Evolutionary conservation across 2,113 vertebrate species (phyloP), one percentile per base, ranked within the genome.

Genomic region (Arothron firmamentum): DNA sequence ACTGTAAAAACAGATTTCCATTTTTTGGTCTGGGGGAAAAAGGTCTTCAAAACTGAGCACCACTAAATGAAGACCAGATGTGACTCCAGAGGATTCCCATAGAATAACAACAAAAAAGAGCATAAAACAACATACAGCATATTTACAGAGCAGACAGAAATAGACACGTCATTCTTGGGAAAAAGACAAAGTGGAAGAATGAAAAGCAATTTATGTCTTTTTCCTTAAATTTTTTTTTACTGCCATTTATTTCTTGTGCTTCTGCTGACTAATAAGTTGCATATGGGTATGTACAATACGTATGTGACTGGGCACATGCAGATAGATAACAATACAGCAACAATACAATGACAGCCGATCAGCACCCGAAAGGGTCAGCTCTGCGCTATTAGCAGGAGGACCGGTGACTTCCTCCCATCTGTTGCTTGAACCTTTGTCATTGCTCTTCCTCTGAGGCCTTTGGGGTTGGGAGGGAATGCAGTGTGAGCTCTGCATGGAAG

Each of bases 321-420:
- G 34, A 38, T 38, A 38, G 34, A 38, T 38, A 38, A 31, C 5
- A 31, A 38, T 38, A 12, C 34, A 38, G 34, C 8, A 38, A 38
- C 34, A 38, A 38, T 12, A 38, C 10, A 9, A 11, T 38, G 34
- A 10, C 31, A 34, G 31, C 31, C 31, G 9, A 34, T 67, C 65
- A 74, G 17, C 56, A 60, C 14, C 60, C 62, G 51, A 55, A 53
- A 31, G 31, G 19, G 45, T 47, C 45, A 47, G 45, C 45, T 16
- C 45, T 11, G 34, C 12, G 34, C 34, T 38, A 12, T 73, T 56
- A 64, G 64, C 62, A 58, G 16, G 79, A 66, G 75, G 72, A 70
- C 70, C 25, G 61, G 52, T 72, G 77, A 83, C 82, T 80, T 72
- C 42, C 67, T 61, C n/a, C 16, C 80, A 84, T 87, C 31, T 87